Conservation (phyloP, 2,888 invertebrate species). For the Boloria selene region DNA sequence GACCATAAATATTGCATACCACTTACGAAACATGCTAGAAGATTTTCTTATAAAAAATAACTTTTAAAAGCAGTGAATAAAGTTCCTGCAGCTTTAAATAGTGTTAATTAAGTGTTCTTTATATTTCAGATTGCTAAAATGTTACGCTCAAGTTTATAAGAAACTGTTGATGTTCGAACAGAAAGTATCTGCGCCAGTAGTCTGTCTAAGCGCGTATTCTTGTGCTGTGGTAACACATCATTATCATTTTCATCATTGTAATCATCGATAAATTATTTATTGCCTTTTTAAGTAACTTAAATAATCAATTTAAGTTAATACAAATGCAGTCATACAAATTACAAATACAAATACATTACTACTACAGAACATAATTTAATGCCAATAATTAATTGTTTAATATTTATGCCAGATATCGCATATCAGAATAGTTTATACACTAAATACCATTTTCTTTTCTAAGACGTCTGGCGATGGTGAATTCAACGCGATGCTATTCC, state of each 20-base stretch:
- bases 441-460: constrained; percentile 27
- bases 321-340: too few species aligned
- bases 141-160: constrained; percentile 56
- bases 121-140: constrained; percentile 53
- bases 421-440: too few species aligned
- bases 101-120: constrained; percentile 16
- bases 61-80: constrained; percentile 14
- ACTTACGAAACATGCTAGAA: constrained; percentile 14
- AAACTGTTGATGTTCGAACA: constrained; percentile 63
- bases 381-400: too few species aligned
- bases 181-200: constrained; percentile 50
- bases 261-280: background rate
- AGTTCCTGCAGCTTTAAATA: constrained; percentile 14
- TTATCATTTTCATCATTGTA: background rate
- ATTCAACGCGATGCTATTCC: constrained; percentile 47
- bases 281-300: too few species aligned
- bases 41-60: constrained; percentile 23
- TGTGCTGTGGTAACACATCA: constrained; percentile 47
- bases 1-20: constrained; percentile 17
- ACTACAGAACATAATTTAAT: too few species aligned
- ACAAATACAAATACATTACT: too few species aligned
- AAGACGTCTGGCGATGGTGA: constrained; percentile 53
- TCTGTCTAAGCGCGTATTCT: constrained; percentile 59
- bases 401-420: too few species aligned
- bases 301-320: too few species aligned